Evolutionary conservation across 2,888 invertebrate species (phyloP).

Genomic region (Lypha dubia): DNA sequence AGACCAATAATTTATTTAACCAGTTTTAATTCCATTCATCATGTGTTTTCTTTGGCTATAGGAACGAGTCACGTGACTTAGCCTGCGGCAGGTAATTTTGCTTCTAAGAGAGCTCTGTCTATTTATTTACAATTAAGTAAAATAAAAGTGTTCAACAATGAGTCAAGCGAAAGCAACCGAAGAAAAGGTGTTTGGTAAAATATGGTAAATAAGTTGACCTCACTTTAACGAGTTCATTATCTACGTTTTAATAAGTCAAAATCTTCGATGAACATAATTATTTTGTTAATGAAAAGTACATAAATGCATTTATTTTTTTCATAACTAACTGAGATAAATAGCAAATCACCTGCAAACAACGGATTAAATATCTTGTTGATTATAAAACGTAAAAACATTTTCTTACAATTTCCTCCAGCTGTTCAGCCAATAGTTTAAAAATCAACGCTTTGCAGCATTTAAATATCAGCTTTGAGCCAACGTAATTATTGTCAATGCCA

Average conservation of each 20-base stretch:
- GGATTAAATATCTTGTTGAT: neutral
- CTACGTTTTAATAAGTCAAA: neutral
- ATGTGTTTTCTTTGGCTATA: too few relatives aligned
- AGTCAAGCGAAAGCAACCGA: too few relatives aligned
- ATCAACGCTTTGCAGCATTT: neutral
- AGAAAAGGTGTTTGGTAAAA: too few relatives aligned
- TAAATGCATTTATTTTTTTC: neutral
- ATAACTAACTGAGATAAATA: neutral
- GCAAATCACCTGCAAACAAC: neutral
- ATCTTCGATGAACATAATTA: neutral
- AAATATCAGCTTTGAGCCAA: neutral
- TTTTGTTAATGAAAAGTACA: neutral
- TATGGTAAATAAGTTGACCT: neutral
- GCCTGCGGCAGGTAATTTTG: too few relatives aligned
- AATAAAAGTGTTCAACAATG: too few relatives aligned
- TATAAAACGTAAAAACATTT: neutral
- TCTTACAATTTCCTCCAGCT: constrained; percentile 5
- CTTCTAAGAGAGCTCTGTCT: too few relatives aligned
- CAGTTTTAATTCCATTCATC: too few relatives aligned
- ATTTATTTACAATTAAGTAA: too few relatives aligned
- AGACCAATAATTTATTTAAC: too few relatives aligned
- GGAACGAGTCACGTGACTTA: too few relatives aligned
- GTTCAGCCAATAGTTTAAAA: neutral
- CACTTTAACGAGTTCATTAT: neutral
- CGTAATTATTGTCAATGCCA: constrained; percentile 42